Evolutionary conservation across 1,140 invertebrate species (phyloP).

Genomic region (Ostrea edulis): DNA sequence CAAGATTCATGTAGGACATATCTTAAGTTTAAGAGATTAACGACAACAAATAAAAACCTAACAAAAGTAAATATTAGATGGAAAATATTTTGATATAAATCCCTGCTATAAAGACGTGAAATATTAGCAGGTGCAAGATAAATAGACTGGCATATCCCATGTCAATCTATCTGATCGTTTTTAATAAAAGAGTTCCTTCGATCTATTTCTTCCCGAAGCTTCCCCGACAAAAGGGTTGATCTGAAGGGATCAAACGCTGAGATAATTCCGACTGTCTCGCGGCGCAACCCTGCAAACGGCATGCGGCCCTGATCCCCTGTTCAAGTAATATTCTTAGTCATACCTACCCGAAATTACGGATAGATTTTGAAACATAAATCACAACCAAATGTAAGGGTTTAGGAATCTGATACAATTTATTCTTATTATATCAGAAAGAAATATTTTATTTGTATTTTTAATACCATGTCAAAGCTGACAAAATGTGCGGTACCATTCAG

Average conservation of each 20-base stretch:
- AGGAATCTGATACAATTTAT: slow-evolving; percentile 23
- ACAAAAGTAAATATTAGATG: slow-evolving; percentile 40
- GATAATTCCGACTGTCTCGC: slow-evolving; percentile 42
- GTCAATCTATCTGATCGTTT: slow-evolving; percentile 40
- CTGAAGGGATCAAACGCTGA: slow-evolving; percentile 43
- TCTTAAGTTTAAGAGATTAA: slow-evolving; percentile 40
- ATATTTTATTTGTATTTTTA: not conserved
- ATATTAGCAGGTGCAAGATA: slow-evolving; percentile 48
- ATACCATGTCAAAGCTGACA: slow-evolving; percentile 2
- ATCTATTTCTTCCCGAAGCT: slow-evolving; percentile 31
- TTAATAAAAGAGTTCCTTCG: slow-evolving; percentile 45
- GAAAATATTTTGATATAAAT: slow-evolving; percentile 46
- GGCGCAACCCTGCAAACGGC: slow-evolving; percentile 36
- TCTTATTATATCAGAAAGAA: not conserved
- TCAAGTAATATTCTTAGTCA: slow-evolving; percentile 41
- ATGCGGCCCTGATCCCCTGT: slow-evolving; percentile 40
- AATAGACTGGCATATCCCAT: slow-evolving; percentile 38
- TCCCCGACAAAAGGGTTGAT: slow-evolving; percentile 36
- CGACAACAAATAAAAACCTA: slow-evolving; percentile 34
- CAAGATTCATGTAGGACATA: slow-evolving; percentile 29
- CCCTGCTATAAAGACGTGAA: slow-evolving; percentile 36
- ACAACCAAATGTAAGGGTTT: slow-evolving; percentile 17
- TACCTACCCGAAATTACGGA: slow-evolving; percentile 31
- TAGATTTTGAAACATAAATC: slow-evolving; percentile 39
- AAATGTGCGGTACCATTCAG: not conserved